phyloP scores from a whole-genome alignment of 2,113 vertebrate genomes.

The Albula glossodonta region DNA sequence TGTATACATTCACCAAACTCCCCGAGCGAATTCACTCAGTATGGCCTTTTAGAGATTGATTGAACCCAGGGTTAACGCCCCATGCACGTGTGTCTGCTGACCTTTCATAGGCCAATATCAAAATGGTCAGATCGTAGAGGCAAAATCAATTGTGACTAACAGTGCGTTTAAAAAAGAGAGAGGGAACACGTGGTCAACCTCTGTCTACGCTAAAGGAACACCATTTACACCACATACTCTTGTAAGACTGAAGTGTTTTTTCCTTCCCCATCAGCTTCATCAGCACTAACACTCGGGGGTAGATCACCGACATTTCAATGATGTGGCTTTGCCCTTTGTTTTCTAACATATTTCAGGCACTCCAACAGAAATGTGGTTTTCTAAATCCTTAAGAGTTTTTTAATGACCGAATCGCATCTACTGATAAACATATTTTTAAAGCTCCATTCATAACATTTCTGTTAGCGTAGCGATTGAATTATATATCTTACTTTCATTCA shows the following conservation, averaged over 20 bases:
- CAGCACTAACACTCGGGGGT: not conserved
- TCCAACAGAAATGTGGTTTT: not conserved
- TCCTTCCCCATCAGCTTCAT: not conserved
- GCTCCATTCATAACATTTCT: not conserved
- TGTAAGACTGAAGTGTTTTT: not conserved
- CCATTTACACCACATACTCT: not conserved
- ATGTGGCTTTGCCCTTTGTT: not conserved
- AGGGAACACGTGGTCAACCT: not conserved
- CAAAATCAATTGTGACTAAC: not conserved
- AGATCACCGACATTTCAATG: not conserved
- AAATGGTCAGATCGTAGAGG: not conserved
- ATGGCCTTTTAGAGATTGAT: slow-evolving; percentile 40
- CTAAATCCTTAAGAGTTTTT: not conserved
- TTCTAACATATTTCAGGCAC: not conserved
- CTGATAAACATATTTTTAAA: not conserved
- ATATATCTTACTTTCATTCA: not conserved
- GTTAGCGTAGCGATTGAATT: not conserved
- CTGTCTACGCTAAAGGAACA: not conserved
- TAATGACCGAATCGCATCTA: not conserved
- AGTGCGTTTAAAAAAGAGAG: not conserved
- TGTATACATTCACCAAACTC: slow-evolving; percentile 36
- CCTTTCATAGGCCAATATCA: slow-evolving; percentile 31
- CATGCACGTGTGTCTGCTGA: slow-evolving; percentile 41
- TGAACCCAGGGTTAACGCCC: slow-evolving; percentile 51
- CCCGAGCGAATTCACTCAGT: slow-evolving; percentile 36